These are phyloP conservation scores for Heliconius eleuchia DNA, from an alignment of 1,140 invertebrate genomes.

Conservation along the genomic window DNA sequence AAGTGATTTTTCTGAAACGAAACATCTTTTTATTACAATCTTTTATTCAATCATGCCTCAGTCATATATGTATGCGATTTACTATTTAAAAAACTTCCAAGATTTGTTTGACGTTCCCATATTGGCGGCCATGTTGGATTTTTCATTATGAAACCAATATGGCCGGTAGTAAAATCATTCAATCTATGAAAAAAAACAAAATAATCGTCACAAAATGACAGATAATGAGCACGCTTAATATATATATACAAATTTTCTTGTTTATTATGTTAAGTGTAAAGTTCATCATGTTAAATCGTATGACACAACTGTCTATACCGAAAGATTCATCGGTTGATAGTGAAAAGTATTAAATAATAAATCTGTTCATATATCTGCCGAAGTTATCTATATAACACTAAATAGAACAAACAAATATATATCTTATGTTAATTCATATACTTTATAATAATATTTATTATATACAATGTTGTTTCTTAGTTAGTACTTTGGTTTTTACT, in stretches of 20 bases:
- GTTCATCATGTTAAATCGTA: background rate
- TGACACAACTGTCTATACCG: background rate
- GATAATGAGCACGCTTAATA: background rate
- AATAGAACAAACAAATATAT: background rate
- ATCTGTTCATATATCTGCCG: background rate
- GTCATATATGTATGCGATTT: too few relatives aligned
- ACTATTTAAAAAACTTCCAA: too few relatives aligned
- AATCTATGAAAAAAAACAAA: background rate
- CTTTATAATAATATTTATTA: background rate
- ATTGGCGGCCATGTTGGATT: too few relatives aligned
- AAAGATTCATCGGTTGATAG: background rate
- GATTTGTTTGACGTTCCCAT: too few relatives aligned
- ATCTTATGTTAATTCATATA: background rate
- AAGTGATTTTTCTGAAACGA: background rate
- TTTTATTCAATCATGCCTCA: too few relatives aligned
- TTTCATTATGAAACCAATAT: too few relatives aligned
- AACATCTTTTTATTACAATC: background rate
- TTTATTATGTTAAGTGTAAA: background rate
- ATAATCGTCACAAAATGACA: background rate
- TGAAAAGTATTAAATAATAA: background rate
- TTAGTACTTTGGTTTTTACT: background rate
- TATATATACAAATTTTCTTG: background rate
- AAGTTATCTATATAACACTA: background rate
- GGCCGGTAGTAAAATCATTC: too few relatives aligned
- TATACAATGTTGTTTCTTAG: conserved; percentile 1